These are phyloP conservation scores for Holacanthella duospinosa DNA, from an alignment of 2,888 invertebrate species.

Conservation along the genomic window DNA sequence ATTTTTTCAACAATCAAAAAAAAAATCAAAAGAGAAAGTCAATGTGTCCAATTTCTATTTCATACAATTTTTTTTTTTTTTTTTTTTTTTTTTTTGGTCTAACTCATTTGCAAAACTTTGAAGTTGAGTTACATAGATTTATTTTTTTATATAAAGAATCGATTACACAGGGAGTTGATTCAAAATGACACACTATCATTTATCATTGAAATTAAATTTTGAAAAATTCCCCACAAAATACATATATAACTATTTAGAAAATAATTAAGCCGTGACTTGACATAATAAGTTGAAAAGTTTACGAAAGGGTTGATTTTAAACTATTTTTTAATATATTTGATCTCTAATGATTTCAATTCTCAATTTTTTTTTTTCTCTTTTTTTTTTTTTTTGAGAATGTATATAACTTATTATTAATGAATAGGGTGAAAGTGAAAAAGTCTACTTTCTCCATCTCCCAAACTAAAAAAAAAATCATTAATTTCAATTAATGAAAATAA, in stretches of 20 bases:
- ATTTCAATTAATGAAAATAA: no score
- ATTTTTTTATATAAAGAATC: background rate
- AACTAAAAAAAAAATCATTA: background rate
- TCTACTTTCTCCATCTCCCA: background rate
- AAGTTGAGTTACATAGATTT: background rate
- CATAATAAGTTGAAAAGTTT: background rate
- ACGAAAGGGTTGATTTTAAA: background rate
- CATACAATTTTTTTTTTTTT: no score
- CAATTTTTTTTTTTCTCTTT: background rate
- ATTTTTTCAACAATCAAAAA: no score
- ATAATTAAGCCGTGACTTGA: slow-evolving; percentile 4
- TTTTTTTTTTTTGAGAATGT: background rate
- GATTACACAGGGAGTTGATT: no score
- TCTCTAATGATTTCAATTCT: background rate
- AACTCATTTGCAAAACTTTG: background rate
- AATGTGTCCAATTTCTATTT: no score
- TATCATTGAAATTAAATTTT: background rate
- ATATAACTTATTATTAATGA: background rate
- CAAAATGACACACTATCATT: background rate
- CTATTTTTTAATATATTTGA: background rate
- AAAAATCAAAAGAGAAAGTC: no score
- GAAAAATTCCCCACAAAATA: no score
- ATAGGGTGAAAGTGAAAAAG: background rate
- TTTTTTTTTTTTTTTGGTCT: no score
- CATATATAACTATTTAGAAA: background rate